Conservation (phyloP, 2,113 vertebrate species). For the Calyptommatus sinebrachiatus region DNA sequence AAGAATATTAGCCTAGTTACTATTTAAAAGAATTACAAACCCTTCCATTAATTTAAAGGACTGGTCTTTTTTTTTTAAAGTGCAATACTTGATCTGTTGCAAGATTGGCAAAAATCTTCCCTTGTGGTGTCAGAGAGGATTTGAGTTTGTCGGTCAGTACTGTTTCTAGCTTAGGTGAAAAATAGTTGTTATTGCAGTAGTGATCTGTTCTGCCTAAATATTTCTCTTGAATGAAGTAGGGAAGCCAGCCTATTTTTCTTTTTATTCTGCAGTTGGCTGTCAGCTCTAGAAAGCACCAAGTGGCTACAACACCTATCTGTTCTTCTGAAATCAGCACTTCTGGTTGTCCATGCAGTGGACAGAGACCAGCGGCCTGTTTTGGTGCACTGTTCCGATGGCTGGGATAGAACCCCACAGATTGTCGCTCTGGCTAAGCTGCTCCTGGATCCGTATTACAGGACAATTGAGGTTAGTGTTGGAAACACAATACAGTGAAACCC, state of each 20-base stretch:
- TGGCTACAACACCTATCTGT: constrained; percentile 97
- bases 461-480: constrained; percentile 81
- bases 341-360: constrained; percentile 91
- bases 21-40: neutral
- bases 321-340: constrained; percentile 88
- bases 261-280: constrained; percentile 86
- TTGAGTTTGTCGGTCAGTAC: no score
- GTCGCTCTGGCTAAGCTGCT: constrained; percentile 93
- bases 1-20: neutral
- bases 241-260: constrained; percentile 42
- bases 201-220: constrained; percentile 16
- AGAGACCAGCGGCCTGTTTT: constrained; percentile 89
- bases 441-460: constrained; percentile 95
- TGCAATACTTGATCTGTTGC: no score
- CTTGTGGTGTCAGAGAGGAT: neutral
- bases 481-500: neutral
- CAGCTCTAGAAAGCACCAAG: constrained; percentile 93
- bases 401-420: constrained; percentile 97
- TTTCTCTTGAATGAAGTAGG: constrained; percentile 13
- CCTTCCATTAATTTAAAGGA: neutral
- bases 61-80: neutral
- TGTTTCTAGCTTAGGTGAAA: no score
- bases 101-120: no score
- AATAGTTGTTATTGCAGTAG: no score
- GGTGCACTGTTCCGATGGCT: constrained; percentile 97